Percentiles rank a stretch among this genome's conserved stretches.
Evolutionary conservation across 2,888 invertebrate species (phyloP).

Genomic region (Dicyrtomina minuta): DNA sequence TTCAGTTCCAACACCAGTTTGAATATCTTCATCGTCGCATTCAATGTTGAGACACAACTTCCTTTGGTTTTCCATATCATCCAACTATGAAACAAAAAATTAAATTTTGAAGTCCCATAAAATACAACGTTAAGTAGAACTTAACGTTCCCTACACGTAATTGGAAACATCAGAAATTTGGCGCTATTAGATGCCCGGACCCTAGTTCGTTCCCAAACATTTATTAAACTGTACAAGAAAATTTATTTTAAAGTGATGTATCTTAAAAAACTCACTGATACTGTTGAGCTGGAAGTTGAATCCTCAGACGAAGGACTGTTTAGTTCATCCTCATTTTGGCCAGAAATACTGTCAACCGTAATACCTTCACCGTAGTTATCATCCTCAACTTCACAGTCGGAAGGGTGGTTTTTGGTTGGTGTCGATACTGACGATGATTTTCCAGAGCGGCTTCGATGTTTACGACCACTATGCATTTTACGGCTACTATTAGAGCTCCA

Average conservation of each 20-base stretch:
- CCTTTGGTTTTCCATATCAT: conserved; percentile 24
- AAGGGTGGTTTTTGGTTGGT: neutral
- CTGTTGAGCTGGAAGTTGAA: conserved; percentile 26
- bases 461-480: conserved; percentile 34
- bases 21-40: conserved; percentile 17
- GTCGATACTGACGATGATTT: conserved; percentile 11
- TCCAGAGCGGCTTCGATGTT: conserved; percentile 24
- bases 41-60: neutral
- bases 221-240: too few relatives aligned
- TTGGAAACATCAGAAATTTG: neutral
- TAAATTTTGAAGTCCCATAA: neutral
- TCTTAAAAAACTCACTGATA: conserved; percentile 29
- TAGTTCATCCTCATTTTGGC: conserved; percentile 18
- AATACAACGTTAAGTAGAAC: neutral
- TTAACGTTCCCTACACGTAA: neutral
- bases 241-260: too few relatives aligned
- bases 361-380: conserved; percentile 3
- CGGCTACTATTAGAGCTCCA: conserved; percentile 39
- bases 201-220: too few relatives aligned
- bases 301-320: conserved; percentile 30
- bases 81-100: neutral
- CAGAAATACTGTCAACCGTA: neutral
- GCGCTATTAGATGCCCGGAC: neutral
- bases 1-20: conserved; percentile 27
- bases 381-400: conserved; percentile 7